These are phyloP conservation scores for Pristionchus pacificus DNA, from an alignment of 1,140 invertebrate genomes.

Conservation along the genomic window DNA sequence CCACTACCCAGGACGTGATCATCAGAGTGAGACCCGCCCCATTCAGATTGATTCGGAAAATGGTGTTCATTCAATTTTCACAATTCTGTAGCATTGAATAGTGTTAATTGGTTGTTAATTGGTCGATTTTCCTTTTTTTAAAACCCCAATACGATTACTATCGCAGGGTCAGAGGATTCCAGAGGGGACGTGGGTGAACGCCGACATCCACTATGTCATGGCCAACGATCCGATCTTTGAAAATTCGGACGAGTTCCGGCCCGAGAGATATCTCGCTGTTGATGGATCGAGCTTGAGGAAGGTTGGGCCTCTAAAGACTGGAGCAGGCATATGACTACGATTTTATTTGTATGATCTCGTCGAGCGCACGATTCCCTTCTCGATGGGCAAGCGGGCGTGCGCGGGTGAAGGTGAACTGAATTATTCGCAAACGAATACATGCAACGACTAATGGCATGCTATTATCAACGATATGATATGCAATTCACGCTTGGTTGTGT, in stretches of 20 bases:
- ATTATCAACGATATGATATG: too few species aligned
- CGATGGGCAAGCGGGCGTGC: background rate
- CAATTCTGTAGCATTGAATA: too few species aligned
- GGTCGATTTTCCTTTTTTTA: too few species aligned
- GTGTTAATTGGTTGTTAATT: too few species aligned
- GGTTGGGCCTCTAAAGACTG: background rate
- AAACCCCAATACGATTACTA: too few species aligned
- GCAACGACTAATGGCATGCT: too few species aligned
- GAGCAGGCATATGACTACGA: constrained; percentile 1
- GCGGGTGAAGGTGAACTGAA: background rate
- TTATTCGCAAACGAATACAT: too few species aligned
- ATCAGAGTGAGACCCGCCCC: too few species aligned
- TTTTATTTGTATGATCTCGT: constrained; percentile 4
- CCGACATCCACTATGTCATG: constrained; percentile 16
- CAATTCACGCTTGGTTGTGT: too few species aligned
- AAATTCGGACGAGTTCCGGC: constrained; percentile 19
- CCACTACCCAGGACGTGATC: too few species aligned
- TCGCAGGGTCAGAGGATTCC: constrained; percentile 14
- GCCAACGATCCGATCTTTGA: constrained; percentile 5
- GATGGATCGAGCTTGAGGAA: constrained; percentile 21
- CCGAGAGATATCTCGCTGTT: constrained; percentile 1
- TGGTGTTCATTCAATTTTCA: too few species aligned
- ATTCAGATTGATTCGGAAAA: too few species aligned
- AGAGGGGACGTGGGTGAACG: constrained; percentile 6
- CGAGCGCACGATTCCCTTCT: background rate